phyloP scores from a whole-genome alignment of 1,140 invertebrate genomes.

The Brachionus calyciflorus region DNA sequence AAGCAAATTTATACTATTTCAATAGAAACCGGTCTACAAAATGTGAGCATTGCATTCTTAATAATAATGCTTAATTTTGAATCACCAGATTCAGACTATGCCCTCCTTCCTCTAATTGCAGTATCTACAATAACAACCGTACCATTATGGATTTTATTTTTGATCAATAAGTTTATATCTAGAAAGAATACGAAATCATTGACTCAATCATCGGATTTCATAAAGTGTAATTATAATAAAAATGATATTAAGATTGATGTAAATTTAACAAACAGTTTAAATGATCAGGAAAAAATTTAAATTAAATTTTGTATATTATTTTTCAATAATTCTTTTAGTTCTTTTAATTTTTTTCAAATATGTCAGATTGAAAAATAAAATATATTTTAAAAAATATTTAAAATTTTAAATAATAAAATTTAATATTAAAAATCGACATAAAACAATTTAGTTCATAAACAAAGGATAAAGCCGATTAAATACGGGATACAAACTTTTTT shows the following conservation, averaged over 20 bases:
- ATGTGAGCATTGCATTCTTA: conserved; percentile 61
- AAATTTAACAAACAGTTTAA: not conserved
- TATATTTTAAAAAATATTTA: not conserved
- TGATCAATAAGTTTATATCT: not conserved
- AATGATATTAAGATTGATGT: not conserved
- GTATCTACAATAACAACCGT: conserved; percentile 91
- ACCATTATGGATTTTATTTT: conserved; percentile 65
- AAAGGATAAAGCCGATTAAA: too few species aligned
- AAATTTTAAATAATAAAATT: too few species aligned
- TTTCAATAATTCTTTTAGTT: not conserved
- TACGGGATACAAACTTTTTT: too few species aligned
- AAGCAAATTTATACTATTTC: conserved; percentile 61
- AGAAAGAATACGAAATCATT: not conserved
- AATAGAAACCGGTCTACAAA: conserved; percentile 64
- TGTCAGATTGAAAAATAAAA: not conserved
- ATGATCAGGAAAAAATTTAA: not conserved
- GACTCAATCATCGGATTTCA: not conserved
- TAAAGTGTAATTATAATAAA: not conserved
- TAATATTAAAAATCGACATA: too few species aligned
- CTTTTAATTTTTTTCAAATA: too few species aligned
- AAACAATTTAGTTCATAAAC: too few species aligned
- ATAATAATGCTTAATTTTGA: conserved; percentile 60
- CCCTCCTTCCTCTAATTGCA: conserved; percentile 59
- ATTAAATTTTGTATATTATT: not conserved
- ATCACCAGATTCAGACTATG: conserved; percentile 60